phyloP scores from a whole-genome alignment of 2,888 invertebrate genomes.

The Drosophila meridiana region DNA sequence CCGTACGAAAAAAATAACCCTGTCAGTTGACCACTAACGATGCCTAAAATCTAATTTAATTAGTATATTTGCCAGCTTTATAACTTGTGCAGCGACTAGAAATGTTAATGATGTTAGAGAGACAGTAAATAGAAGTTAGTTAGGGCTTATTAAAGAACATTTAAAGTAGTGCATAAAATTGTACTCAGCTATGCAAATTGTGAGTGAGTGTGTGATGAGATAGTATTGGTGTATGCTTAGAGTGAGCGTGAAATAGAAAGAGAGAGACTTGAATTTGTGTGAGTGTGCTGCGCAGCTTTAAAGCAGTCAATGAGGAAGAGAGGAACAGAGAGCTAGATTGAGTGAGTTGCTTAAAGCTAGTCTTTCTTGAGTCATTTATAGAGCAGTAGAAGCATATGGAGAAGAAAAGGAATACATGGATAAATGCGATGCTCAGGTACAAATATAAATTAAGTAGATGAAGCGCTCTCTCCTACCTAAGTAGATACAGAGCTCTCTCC shows the following conservation, averaged over 20 bases:
- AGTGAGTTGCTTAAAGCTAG: too few relatives aligned
- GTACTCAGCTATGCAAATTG: too few relatives aligned
- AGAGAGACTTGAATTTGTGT: too few relatives aligned
- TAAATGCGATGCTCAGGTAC: neutral
- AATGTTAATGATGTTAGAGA: neutral
- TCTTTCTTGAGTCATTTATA: neutral
- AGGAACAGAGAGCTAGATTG: too few relatives aligned
- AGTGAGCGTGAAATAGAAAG: too few relatives aligned
- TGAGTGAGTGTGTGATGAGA: too few relatives aligned
- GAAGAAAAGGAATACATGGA: neutral
- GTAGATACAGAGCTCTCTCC: neutral
- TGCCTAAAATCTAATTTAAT: constrained; percentile 65
- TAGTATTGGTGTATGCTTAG: too few relatives aligned
- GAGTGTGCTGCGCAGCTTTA: too few relatives aligned
- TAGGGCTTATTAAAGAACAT: constrained; percentile 1
- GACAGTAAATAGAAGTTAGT: neutral
- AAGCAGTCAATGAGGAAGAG: too few relatives aligned
- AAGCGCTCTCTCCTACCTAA: neutral
- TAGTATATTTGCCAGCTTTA: constrained; percentile 24
- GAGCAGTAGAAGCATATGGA: neutral
- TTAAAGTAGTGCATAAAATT: neutral
- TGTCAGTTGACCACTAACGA: constrained; percentile 54
- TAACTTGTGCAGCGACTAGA: constrained; percentile 2
- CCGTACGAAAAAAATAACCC: constrained; percentile 13
- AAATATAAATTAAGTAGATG: neutral